Evolutionary conservation across 2,797 vertebrate genomes (phyloP).

Genomic region (Valencia hispanica): DNA sequence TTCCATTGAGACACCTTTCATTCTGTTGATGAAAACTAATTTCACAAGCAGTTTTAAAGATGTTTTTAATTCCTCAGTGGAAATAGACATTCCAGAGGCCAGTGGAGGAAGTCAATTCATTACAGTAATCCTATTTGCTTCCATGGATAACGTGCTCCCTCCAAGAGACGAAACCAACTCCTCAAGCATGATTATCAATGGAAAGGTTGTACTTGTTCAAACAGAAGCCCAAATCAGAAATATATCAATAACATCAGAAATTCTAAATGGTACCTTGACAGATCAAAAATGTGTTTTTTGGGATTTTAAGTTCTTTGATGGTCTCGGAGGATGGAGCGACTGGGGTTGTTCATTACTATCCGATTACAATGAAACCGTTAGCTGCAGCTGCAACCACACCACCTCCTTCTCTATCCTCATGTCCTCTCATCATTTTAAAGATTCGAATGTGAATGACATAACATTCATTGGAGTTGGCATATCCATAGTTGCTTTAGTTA

Average conservation of each 20-base stretch:
- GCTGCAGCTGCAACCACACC: neutral
- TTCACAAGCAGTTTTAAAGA: neutral
- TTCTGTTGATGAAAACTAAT: neutral
- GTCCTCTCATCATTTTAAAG: conserved; percentile 45
- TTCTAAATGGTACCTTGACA: neutral
- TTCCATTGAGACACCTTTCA: neutral
- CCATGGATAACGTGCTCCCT: conserved; percentile 1
- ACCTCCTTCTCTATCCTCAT: neutral
- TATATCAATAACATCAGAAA: neutral
- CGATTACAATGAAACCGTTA: neutral
- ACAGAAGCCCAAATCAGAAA: neutral
- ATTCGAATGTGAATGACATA: fast-evolving
- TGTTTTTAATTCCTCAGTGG: neutral
- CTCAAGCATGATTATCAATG: neutral
- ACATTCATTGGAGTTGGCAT: neutral
- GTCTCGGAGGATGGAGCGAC: neutral
- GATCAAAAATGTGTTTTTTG: neutral
- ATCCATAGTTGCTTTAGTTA: conserved; percentile 50
- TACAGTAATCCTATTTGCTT: neutral
- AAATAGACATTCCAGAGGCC: neutral
- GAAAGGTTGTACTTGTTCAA: neutral
- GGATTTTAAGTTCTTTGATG: neutral
- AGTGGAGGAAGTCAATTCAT: neutral
- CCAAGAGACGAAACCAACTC: neutral
- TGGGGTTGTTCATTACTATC: neutral